These are phyloP conservation scores for Perodicticus potto DNA, from an alignment of 2,797 vertebrate species.

Conservation along the genomic window DNA sequence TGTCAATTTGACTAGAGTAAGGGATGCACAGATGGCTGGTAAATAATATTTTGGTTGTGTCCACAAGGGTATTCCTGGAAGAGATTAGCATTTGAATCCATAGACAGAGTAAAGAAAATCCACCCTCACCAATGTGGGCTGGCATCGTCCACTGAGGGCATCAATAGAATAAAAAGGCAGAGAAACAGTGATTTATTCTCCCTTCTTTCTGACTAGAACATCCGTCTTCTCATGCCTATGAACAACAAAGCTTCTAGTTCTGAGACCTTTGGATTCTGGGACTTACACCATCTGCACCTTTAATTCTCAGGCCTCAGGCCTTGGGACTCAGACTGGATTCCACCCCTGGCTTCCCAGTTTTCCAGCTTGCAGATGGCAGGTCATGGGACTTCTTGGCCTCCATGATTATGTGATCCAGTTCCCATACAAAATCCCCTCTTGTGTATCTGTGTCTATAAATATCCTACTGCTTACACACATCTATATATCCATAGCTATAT, in stretches of 20 bases:
- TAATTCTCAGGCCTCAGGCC: neutral
- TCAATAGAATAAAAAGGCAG: neutral
- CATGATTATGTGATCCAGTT: neutral
- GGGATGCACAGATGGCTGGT: too few species aligned
- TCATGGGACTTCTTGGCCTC: neutral
- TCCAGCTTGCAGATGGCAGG: neutral
- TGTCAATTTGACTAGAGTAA: neutral
- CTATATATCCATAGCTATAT: neutral
- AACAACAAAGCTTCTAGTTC: neutral
- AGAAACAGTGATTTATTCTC: neutral
- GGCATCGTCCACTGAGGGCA: neutral
- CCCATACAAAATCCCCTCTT: neutral
- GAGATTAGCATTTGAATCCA: neutral
- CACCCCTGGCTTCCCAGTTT: neutral
- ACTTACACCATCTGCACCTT: neutral
- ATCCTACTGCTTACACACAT: neutral
- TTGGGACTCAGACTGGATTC: neutral
- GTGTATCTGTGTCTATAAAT: neutral
- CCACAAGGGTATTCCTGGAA: neutral
- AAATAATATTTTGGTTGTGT: neutral
- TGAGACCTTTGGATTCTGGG: neutral
- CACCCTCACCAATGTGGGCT: neutral
- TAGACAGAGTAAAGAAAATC: neutral
- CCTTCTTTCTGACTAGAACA: neutral
- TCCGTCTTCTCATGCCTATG: neutral